Percentiles rank a stretch among this genome's conserved stretches.
Evolutionary conservation across 2,797 vertebrate genomes (phyloP).

Genomic region (Enteromius trimaculatus): DNA sequence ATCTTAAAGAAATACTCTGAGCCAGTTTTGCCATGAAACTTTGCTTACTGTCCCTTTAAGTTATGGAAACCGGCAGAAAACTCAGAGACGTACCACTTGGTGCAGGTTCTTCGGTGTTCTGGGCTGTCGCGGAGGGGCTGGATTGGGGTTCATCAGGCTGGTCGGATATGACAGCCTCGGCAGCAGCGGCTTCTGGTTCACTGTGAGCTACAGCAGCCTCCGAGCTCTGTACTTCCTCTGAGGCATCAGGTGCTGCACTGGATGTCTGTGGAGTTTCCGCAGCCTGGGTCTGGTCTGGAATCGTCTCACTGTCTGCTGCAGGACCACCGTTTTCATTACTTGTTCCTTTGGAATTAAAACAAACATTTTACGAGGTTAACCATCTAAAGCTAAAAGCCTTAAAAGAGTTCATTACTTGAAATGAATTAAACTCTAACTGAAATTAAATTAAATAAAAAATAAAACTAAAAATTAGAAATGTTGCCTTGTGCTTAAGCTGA

Average conservation of each 20-base stretch:
- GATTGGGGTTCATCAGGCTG: conserved; percentile 18
- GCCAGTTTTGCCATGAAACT: neutral
- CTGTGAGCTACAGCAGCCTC: conserved; percentile 48
- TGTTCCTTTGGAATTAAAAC: conserved; percentile 14
- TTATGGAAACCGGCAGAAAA: neutral
- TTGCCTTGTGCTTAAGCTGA: neutral
- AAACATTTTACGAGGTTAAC: neutral
- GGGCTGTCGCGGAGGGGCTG: conserved; percentile 7
- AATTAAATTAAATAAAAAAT: neutral
- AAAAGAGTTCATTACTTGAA: neutral
- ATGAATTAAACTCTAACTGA: neutral
- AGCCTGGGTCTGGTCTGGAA: conserved; percentile 69
- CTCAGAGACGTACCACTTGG: neutral
- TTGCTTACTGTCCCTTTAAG: neutral
- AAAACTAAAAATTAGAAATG: neutral
- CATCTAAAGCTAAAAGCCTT: neutral
- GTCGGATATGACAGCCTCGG: conserved; percentile 1
- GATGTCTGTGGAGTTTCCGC: conserved; percentile 16
- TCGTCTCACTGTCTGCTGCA: conserved; percentile 65
- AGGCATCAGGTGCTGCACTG: conserved; percentile 41
- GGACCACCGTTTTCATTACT: conserved; percentile 37
- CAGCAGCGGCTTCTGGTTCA: conserved; percentile 41
- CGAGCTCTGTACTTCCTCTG: conserved; percentile 27
- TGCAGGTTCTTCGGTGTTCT: conserved; percentile 22
- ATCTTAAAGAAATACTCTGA: conserved; percentile 10